Base-by-base conservation (phyloP, 2,888 invertebrate species). In the Dolichopus griseipennis region DNA sequence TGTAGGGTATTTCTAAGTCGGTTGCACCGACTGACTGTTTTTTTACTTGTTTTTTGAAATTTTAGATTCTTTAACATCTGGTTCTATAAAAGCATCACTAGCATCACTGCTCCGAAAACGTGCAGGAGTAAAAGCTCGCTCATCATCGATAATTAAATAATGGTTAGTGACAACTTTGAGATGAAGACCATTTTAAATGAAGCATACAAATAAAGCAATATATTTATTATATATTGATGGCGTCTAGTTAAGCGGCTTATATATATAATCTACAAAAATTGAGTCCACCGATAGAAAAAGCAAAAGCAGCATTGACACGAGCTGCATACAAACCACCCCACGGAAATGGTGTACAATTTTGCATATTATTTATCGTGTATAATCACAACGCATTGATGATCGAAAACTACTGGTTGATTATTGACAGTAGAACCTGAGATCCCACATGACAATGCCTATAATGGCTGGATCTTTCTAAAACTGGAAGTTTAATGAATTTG, bases 111-210 rank as follows among this genome's bases (percentile, higher is more conserved):
- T 18, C 61, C 61, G n/a, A 61, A 61, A 61, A 61, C n/a, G 61
- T 20, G 61, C 61, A 7, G 61, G 61, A 20, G 61, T 61, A 12
- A 61, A 12, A 18, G 61, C 61, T 61, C 15, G 61, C n/a, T 61
- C 61, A 61, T 61, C 61, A 20, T 61, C 15, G 8, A 15, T 9
- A 61, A 12, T n/a, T 27, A 27, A 27, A 5, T 27, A 5, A 27
- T 27, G 27, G 8, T 66, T 67, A 33, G 22, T 15, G 0, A 69
- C 71, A 4, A 66, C 33, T 66, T 70, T 69, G 0, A 72, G 20
- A 41, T 69, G 69, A 21, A 69, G 52, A 1, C 69, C 69, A 37
- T 68, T 69, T 1, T 65, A 67, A 10, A 64, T 22, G 61, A 66
- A 66, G 18, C 52, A 66, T 10, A 66, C 66, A 27, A 66, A 66